These are phyloP conservation scores for Phenganax marumi DNA, from an alignment of 92 coral and sea anemone genomes.

Conservation along the genomic window DNA sequence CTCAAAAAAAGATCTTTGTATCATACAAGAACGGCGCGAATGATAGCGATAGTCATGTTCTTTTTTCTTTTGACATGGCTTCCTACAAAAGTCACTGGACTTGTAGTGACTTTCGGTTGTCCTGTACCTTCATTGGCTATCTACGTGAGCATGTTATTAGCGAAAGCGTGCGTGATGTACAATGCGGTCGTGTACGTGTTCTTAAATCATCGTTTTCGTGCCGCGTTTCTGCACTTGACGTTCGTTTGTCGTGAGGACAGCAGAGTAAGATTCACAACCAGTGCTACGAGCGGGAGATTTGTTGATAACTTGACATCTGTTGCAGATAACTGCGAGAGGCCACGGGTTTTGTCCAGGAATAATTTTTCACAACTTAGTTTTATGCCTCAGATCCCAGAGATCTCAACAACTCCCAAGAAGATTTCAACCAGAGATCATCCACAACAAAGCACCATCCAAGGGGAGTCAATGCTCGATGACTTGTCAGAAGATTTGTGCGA, in stretches of 20 bases:
- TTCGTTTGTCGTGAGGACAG: conserved; percentile 23
- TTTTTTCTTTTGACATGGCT: conserved; percentile 91
- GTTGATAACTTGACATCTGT: neutral
- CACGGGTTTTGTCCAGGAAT: neutral
- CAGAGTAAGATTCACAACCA: neutral
- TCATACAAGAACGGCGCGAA: conserved; percentile 87
- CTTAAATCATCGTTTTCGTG: conserved; percentile 82
- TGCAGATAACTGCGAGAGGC: neutral
- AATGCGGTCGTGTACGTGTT: conserved; percentile 90
- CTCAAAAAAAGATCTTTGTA: conserved; percentile 62
- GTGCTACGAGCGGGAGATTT: conserved; percentile 10
- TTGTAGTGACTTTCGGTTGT: conserved; percentile 69
- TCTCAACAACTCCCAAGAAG: neutral
- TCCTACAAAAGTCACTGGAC: conserved; percentile 73
- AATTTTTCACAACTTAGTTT: neutral
- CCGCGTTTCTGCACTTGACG: conserved; percentile 65
- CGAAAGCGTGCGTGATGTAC: conserved; percentile 96
- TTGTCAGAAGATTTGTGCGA: neutral
- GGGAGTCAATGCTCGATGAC: neutral
- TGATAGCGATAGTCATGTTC: conserved; percentile 82
- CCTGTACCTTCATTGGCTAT: conserved; percentile 56
- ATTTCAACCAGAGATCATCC: neutral
- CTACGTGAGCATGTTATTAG: conserved; percentile 78
- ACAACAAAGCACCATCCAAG: neutral
- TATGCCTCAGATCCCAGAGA: neutral